phyloP scores from a whole-genome alignment of 2,797 vertebrate genomes.

The Corythornis leucogaster region DNA sequence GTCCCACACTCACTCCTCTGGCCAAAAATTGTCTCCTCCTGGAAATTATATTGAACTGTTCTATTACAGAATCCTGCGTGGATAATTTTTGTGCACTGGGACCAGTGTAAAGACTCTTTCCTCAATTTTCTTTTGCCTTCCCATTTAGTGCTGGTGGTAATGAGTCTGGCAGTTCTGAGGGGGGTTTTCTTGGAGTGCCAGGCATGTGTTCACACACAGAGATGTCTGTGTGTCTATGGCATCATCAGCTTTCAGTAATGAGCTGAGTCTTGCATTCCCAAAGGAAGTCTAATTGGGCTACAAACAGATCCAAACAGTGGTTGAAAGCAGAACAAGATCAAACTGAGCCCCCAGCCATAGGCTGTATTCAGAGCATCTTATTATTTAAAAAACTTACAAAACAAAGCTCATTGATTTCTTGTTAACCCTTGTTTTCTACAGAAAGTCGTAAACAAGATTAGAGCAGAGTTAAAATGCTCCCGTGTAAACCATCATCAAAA shows the following conservation, averaged over 20 bases:
- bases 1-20: background rate
- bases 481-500: background rate
- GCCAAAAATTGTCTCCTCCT: background rate
- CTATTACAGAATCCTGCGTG: background rate
- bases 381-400: conserved; percentile 26
- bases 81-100: too few species aligned
- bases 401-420: background rate
- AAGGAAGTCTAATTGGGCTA: background rate
- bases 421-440: background rate
- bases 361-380: conserved; percentile 7
- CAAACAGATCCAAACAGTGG: background rate
- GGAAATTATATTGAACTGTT: background rate
- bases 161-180: background rate
- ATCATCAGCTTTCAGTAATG: background rate
- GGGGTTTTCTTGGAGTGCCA: background rate
- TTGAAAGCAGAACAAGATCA: background rate
- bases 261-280: background rate
- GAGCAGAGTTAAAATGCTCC: background rate
- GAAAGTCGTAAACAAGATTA: background rate
- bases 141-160: too few species aligned
- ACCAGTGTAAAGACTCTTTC: background rate
- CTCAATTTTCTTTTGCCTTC: background rate
- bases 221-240: rapidly evolving
- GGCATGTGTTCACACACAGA: rapidly evolving
- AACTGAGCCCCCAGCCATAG: background rate